A percentile compares a stretch with the other conserved stretches of the same genome.
Evolutionary conservation across 2,888 invertebrate genomes (phyloP).

Genomic region (Leptopilina myrica): DNA sequence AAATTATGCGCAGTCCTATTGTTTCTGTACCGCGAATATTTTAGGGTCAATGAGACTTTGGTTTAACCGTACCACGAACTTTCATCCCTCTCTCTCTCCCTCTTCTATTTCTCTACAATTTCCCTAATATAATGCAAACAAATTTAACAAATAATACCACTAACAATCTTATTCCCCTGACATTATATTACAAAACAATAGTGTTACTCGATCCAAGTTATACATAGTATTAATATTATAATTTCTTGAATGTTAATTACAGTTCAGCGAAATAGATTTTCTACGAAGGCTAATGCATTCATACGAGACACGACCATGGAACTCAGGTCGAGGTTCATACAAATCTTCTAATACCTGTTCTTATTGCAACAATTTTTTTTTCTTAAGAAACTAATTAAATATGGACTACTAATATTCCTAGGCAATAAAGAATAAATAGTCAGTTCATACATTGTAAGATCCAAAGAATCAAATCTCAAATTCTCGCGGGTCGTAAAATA

Average conservation of each 20-base stretch:
- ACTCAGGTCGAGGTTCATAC: no score
- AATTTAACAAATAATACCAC: not conserved
- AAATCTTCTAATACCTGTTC: no score
- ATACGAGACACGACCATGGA: no score
- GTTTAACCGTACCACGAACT: not conserved
- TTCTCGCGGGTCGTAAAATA: not conserved
- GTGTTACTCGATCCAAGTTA: no score
- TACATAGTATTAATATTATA: no score
- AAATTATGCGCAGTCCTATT: slow-evolving; percentile 27
- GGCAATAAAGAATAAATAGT: not conserved
- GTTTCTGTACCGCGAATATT: slow-evolving; percentile 30
- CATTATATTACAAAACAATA: no score
- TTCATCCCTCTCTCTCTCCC: slow-evolving; percentile 4
- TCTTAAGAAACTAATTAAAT: not conserved
- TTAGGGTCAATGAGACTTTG: slow-evolving; percentile 26
- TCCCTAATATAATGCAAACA: not conserved
- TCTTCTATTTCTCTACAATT: not conserved
- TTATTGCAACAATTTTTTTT: not conserved
- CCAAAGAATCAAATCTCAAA: slow-evolving; percentile 11
- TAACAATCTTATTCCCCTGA: not conserved
- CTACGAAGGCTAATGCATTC: no score
- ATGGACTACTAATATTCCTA: not conserved
- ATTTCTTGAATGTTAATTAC: no score
- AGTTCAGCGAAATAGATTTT: no score
- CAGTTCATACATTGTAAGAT: not conserved